Percentiles rank a stretch among this genome's conserved stretches.
These are phyloP conservation scores for Trichoplusia ni DNA, from an alignment of 1,140 invertebrate genomes.

Conservation along the genomic window DNA sequence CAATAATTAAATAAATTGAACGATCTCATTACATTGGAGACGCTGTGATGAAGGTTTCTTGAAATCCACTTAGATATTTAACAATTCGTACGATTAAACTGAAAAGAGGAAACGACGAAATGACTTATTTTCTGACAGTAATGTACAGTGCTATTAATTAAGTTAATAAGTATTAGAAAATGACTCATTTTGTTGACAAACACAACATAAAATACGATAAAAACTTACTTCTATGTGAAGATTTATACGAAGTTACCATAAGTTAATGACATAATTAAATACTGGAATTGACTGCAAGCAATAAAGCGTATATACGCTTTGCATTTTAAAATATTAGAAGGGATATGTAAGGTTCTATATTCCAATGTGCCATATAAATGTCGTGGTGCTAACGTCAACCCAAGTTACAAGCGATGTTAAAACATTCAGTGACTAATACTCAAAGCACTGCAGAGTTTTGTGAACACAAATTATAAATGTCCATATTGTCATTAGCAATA, in stretches of 20 bases:
- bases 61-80: slow-evolving; percentile 29
- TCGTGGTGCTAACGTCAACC: slow-evolving; percentile 50
- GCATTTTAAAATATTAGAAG: slow-evolving; percentile 35
- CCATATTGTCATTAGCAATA: slow-evolving; percentile 48
- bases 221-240: slow-evolving; percentile 4
- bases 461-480: slow-evolving; percentile 24
- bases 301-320: slow-evolving; percentile 38
- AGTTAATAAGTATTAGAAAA: slow-evolving; percentile 16
- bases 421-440: slow-evolving; percentile 37
- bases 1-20: slow-evolving; percentile 33
- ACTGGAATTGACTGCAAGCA: slow-evolving; percentile 49
- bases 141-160: slow-evolving; percentile 36
- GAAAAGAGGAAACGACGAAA: slow-evolving; percentile 14
- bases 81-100: slow-evolving; percentile 16
- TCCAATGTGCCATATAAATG: slow-evolving; percentile 54
- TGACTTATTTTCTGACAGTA: slow-evolving; percentile 25
- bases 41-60: slow-evolving; percentile 34
- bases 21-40: slow-evolving; percentile 41
- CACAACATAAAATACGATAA: background rate
- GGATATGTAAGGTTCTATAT: slow-evolving; percentile 39
- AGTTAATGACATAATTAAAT: slow-evolving; percentile 30
- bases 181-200: slow-evolving; percentile 20
- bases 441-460: slow-evolving; percentile 27
- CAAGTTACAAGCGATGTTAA: slow-evolving; percentile 14
- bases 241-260: slow-evolving; percentile 36